Evolutionary conservation across 2,888 invertebrate species (phyloP).

Genomic region (Netelia inedita): DNA sequence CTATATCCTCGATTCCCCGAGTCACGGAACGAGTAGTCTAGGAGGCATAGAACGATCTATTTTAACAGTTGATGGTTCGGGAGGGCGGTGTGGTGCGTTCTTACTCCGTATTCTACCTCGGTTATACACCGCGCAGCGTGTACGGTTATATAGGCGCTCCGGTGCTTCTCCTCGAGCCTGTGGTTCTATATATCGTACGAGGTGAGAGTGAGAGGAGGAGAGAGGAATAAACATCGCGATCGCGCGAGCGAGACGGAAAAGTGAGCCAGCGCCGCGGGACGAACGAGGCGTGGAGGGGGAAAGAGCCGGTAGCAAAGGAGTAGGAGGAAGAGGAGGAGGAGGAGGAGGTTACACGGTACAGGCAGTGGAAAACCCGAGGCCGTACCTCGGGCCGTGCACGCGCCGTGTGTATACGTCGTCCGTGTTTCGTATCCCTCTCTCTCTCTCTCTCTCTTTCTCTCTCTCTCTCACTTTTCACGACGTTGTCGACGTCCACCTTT

Average conservation of each 20-base stretch:
- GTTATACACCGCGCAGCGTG: constrained; percentile 8
- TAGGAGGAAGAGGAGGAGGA: constrained; percentile 32
- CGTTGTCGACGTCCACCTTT: constrained; percentile 22
- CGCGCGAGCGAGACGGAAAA: constrained; percentile 53
- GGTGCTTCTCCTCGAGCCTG: background rate
- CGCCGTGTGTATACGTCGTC: constrained; percentile 54
- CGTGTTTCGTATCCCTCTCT: constrained; percentile 42
- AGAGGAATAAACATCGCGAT: constrained; percentile 24
- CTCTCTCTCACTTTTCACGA: constrained; percentile 24
- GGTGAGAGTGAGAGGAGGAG: constrained; percentile 39
- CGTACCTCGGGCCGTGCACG: constrained; percentile 58
- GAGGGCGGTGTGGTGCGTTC: constrained; percentile 27
- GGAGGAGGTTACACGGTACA: constrained; percentile 58
- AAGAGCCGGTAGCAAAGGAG: constrained; percentile 22
- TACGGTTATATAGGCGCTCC: background rate
- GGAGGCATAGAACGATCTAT: constrained; percentile 72
- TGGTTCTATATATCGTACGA: constrained; percentile 21
- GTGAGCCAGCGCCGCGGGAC: constrained; percentile 52
- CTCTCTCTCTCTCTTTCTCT: constrained; percentile 45
- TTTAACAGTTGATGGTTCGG: constrained; percentile 75
- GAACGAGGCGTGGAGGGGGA: background rate
- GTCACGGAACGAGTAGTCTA: constrained; percentile 39
- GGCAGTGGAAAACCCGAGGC: constrained; percentile 59
- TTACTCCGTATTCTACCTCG: constrained; percentile 1
- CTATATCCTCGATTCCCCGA: constrained; percentile 49